Conservation (phyloP, 1,140 invertebrate species). For the Anoplophora glabripennis region DNA sequence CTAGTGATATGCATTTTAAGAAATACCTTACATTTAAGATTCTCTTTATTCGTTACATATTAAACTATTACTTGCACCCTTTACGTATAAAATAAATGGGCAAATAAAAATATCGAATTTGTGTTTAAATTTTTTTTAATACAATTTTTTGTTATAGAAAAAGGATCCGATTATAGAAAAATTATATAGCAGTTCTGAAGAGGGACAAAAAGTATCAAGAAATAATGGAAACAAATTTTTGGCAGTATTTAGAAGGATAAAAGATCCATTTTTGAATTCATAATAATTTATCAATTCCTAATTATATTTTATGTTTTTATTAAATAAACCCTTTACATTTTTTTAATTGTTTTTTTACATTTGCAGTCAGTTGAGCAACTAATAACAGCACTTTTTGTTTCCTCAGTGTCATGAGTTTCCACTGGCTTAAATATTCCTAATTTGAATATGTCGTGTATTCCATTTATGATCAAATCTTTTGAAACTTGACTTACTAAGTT, state of each 20-base stretch:
- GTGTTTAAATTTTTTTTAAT: too few relatives aligned
- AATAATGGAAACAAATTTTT: constrained; percentile 93
- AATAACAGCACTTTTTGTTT: not conserved
- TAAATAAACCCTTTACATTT: not conserved
- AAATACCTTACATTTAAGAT: too few relatives aligned
- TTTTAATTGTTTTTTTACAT: constrained; percentile 6
- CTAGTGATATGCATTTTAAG: too few relatives aligned
- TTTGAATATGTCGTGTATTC: constrained; percentile 28
- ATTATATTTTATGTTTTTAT: not conserved
- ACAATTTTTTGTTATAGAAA: constrained; percentile 54
- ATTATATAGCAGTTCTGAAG: constrained; percentile 91
- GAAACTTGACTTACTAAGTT: constrained; percentile 20
- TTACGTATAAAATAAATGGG: too few relatives aligned
- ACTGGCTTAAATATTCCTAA: constrained; percentile 6
- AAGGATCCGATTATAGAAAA: constrained; percentile 83
- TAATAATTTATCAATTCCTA: constrained; percentile 16
- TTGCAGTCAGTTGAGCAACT: not conserved
- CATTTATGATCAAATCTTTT: constrained; percentile 27
- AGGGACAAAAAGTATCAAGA: constrained; percentile 96
- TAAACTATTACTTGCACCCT: too few relatives aligned
- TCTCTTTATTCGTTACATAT: too few relatives aligned
- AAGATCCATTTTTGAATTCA: constrained; percentile 49
- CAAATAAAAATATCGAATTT: too few relatives aligned
- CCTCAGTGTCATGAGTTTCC: not conserved
- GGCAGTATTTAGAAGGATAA: constrained; percentile 81